Conservation (phyloP, 2,888 invertebrate species). For the Tetrapedia diversipes region DNA sequence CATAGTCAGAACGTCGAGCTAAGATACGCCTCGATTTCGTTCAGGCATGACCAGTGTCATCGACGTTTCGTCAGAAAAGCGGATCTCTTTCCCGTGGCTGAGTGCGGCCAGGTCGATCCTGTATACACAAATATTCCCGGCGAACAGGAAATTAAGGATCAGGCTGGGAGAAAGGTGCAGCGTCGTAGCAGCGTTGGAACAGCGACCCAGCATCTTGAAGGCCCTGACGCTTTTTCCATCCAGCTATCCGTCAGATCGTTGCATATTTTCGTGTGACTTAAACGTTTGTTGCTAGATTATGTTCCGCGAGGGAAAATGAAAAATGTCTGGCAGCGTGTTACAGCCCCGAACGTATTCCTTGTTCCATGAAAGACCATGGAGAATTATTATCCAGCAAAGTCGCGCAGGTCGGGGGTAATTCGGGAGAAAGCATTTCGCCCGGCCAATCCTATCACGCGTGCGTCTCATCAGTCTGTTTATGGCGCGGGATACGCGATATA, state of each 20-base stretch:
- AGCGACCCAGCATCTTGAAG: too few relatives aligned
- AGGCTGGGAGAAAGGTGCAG: conserved; percentile 20
- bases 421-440: conserved; percentile 28
- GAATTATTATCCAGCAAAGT: conserved; percentile 36
- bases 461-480: conserved; percentile 61
- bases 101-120: conserved; percentile 50
- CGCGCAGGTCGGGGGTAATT: conserved; percentile 22
- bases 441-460: conserved; percentile 40
- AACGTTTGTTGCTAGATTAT: neutral
- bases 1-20: conserved; percentile 44
- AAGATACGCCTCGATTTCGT: conserved; percentile 26
- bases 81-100: conserved; percentile 23
- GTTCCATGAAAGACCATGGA: neutral
- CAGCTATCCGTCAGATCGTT: neutral
- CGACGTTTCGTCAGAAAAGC: conserved; percentile 7
- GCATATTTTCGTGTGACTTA: neutral
- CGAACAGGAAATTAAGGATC: conserved; percentile 75
- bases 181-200: too few relatives aligned
- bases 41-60: conserved; percentile 15
- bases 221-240: neutral
- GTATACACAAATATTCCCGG: conserved; percentile 73
- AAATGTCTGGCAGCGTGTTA: neutral
- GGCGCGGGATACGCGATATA: conserved; percentile 58
- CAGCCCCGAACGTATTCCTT: neutral
- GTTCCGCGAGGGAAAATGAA: neutral